Base-by-base conservation (phyloP, 2,888 invertebrate genomes). In the Hyposoter dolosus region DNA sequence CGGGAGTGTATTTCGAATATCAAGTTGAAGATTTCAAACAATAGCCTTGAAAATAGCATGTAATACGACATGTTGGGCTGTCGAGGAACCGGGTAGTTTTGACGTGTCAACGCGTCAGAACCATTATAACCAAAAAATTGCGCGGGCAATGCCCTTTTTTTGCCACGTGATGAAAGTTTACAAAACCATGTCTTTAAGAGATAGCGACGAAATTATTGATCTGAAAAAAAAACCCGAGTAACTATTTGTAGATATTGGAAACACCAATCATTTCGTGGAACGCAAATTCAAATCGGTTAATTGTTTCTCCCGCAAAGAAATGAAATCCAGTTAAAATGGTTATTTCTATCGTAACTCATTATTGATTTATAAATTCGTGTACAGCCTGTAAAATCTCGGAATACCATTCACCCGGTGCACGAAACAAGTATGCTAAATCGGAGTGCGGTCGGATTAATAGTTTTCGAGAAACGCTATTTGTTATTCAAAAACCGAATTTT, bases 171-270 rank as follows among this genome's bases (percentile, higher is more conserved):
- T 32, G 32, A 65, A 65, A 65, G 35, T 65, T 65, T 5, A 17
- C 5, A 32, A 32, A 65, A 65, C 35, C 15, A 65, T 65, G 35
- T 65, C 32, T 43, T 68, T 68, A 7, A 68, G 66, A 43, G 19
- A 43, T 43, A 7, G 43, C 66, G 66, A 10, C 43, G 66, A 68
- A 66, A 66, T 17, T 66, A 66, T 66, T n/a, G n/a, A 66, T 66
- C 17, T 5, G 65, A 32, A 35, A 65, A 4, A 65, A 65, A 65
- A 65, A 65, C 12, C 32, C 32, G 1, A 35, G 65, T 35, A 60
- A 60, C 60, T 60, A 60, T 60, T 60, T n/a, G 60, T 60, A 60
- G 60, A 19, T 60, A 60, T 60, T 7, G 6, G 60, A 60, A 60
- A 60, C 3, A 60, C 60, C n/a, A 15, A 60, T 19, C 9, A 19